Evolutionary conservation across 2,113 vertebrate species (phyloP), one percentile per base, ranked within the genome.

Genomic region (Pogonocichla stellata): DNA sequence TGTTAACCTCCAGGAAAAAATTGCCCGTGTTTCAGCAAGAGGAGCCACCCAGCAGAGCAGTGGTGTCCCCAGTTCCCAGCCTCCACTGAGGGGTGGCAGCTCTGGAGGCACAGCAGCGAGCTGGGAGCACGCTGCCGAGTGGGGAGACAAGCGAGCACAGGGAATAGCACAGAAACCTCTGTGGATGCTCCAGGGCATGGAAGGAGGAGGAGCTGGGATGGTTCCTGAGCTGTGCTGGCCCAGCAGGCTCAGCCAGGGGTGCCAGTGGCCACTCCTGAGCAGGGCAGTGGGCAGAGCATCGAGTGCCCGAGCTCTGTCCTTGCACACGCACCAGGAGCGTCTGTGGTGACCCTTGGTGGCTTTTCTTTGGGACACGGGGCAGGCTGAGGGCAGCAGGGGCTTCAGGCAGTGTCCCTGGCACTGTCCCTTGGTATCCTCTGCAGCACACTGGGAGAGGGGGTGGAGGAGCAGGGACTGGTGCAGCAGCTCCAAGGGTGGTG

Each of bases 271-370:
- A 12, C 22, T 43, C 36, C 7, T 2, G 24, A 43, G 29, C 4
- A 4, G 42, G 1, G 3, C 24, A 4, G 9, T 0, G 20, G 62
- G 17, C 31, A 54, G 22, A 3, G 2, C 18, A 7, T 2, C 0
- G 4, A 3, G 25, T 36, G 50, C 18, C 42, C 2, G 0, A 5
- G 14, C 10, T 40, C 74, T 69, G 9, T 42, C 45, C 38, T 12
- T 23, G 66, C 57, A 40, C 40, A 40, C 12, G 40, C 40, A 54
- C 10, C 2, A 0, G 38, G 14, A 17, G 50, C 15, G 8, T 7
- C 48, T 61, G 14, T 6, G 42, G 12, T 14, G 18, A 14, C 9
- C 14, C 43, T 36, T 13, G 19, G 42, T 10, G 85, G 85, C 25
- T 43, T 31, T 2, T 24, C 40, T 20, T 38, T n/a, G 20, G 51